Percentiles rank a stretch among this genome's conserved stretches.
Conservation (phyloP, 2,888 invertebrate genomes). For the Itoplectis maculator region DNA sequence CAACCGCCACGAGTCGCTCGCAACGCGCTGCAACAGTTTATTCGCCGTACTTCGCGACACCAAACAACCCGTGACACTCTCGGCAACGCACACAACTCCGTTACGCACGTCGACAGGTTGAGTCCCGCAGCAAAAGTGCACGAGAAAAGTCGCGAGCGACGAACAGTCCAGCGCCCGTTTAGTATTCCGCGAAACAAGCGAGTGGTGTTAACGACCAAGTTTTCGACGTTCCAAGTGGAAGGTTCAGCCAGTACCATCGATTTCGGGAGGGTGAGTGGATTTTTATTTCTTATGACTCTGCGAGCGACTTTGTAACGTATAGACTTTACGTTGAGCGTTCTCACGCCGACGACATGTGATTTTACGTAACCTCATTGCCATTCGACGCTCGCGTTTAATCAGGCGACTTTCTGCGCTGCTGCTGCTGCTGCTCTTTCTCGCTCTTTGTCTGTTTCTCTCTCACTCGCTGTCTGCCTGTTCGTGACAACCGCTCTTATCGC, state of each 20-base stretch:
- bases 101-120: neutral
- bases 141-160: neutral
- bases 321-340: neutral
- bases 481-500: neutral
- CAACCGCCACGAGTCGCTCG: conserved; percentile 27
- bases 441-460: too few species aligned
- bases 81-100: neutral
- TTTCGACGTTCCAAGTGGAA: conserved; percentile 71
- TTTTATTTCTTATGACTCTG: neutral
- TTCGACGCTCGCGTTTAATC: neutral
- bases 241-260: conserved; percentile 69
- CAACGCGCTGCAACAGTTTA: conserved; percentile 1
- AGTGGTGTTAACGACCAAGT: conserved; percentile 30
- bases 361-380: conserved; percentile 9
- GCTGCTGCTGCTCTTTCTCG: too few species aligned
- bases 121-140: neutral
- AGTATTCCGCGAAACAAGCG: conserved; percentile 19
- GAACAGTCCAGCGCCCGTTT: conserved; percentile 9
- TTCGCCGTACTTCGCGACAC: neutral
- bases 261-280: conserved; percentile 77
- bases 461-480: neutral
- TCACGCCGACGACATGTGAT: neutral
- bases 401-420: neutral
- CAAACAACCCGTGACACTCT: neutral
- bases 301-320: neutral